Evolutionary conservation across 2,888 invertebrate genomes (phyloP).

Genomic region (Lottia scabra): DNA sequence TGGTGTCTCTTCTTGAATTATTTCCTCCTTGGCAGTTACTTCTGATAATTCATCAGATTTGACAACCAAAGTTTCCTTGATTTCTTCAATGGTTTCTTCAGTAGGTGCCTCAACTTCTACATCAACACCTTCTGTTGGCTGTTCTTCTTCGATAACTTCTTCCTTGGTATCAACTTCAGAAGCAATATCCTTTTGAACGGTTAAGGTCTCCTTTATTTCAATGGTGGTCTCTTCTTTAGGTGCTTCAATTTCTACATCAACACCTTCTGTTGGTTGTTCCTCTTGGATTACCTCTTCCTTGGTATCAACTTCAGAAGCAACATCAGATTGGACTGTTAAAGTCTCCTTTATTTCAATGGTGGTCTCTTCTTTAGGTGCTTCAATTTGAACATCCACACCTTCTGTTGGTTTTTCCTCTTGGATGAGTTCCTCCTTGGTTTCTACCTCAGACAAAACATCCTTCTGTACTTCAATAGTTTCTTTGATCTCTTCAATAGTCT

Average conservation of each 20-base stretch:
- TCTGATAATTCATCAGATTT: slow-evolving; percentile 28
- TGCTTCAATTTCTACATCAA: slow-evolving; percentile 32
- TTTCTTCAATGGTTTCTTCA: slow-evolving; percentile 32
- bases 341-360: slow-evolving; percentile 22
- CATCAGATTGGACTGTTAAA: slow-evolving; percentile 16
- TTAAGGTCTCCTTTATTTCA: slow-evolving; percentile 21
- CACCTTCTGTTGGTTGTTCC: slow-evolving; percentile 28
- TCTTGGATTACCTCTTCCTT: slow-evolving; percentile 36
- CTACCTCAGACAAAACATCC: slow-evolving; percentile 17
- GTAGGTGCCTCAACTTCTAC: slow-evolving; percentile 31
- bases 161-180: slow-evolving; percentile 35
- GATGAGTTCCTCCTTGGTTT: slow-evolving; percentile 17
- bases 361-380: slow-evolving; percentile 34
- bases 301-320: slow-evolving; percentile 26
- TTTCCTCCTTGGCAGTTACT: slow-evolving; percentile 26
- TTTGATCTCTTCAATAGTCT: slow-evolving; percentile 18
- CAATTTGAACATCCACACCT: slow-evolving; percentile 25
- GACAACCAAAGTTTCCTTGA: slow-evolving; percentile 23
- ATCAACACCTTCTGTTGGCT: slow-evolving; percentile 19
- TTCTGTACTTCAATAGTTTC: slow-evolving; percentile 25
- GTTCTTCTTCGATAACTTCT: slow-evolving; percentile 10
- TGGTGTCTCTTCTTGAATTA: slow-evolving; percentile 12
- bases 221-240: slow-evolving; percentile 31
- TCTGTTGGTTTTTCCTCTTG: slow-evolving; percentile 13
- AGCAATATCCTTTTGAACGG: slow-evolving; percentile 34